Evolutionary conservation across 2,113 vertebrate genomes (phyloP), one percentile per base, ranked within the genome.

Genomic region (Oostethus manadensis): DNA sequence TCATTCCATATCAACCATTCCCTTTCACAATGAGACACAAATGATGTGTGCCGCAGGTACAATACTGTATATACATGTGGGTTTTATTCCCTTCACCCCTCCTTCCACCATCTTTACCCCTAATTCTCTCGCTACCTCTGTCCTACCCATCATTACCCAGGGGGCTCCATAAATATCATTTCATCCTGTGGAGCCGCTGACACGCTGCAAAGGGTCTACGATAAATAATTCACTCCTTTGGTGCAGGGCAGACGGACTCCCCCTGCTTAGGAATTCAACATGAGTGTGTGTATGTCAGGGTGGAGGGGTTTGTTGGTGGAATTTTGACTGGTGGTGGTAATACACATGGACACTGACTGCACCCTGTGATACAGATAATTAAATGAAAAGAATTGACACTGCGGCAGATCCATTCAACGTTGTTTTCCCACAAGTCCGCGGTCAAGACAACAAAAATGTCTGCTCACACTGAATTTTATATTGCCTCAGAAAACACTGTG

Each of bases 101-200:
- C 20, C 62, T 58, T 51, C 54, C 56, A 53, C 51, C 48, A 3
- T 56, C 17, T 21, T 49, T 26, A 67, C 66, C 74, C 82, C 62
- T 81, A 76, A 67, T 69, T 76, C 76, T 51, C 33, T 62, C 69
- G 71, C 68, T 76, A 71, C 65, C 51, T 69, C 58, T 62, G 75
- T 77, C 81, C 75, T 74, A 62, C 68, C 58, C 75, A 80, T 77
- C 74, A 69, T 77, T 80, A 70, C 88, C 89, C 90, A 88, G 66
- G 86, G 88, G 88, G 82, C 88, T 87, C 85, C 88, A 89, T 89
- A 89, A 90, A 90, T 90, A 91, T 89, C 86, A 89, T 89, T 88
- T 90, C 87, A 88, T 89, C 88, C 83, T 44, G 80, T 40, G 62
- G 80, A 86, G 88, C 79, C 53, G 76, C 88, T 89, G 87, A 90